Conservation (phyloP, 2,888 invertebrate genomes). For the Pristionchus mayeri region DNA sequence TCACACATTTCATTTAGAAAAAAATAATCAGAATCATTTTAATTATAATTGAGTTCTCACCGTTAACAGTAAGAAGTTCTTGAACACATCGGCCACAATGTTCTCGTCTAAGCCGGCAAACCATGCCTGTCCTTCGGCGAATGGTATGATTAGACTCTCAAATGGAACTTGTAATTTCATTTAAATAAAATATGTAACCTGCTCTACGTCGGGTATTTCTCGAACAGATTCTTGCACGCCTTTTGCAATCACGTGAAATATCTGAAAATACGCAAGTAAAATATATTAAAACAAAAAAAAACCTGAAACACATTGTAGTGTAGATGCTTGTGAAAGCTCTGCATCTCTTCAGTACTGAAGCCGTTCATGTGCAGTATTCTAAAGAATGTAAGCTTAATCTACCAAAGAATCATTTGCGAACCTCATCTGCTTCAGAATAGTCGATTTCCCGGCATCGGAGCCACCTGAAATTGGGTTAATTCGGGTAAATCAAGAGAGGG, state of each 20-base stretch:
- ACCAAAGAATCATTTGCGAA: background rate
- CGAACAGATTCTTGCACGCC: background rate
- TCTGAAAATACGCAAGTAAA: background rate
- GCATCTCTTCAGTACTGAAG: constrained; percentile 1
- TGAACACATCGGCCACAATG: background rate
- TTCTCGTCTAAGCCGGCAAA: background rate
- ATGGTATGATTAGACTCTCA: background rate
- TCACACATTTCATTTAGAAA: background rate
- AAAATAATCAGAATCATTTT: background rate
- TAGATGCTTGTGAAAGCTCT: constrained; percentile 25
- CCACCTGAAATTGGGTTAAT: constrained; percentile 50
- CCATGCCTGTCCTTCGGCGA: background rate
- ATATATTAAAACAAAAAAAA: background rate
- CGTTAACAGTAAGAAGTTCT: background rate
- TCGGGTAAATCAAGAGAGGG: too few relatives aligned
- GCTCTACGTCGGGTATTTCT: background rate
- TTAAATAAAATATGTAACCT: background rate
- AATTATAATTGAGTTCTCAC: background rate
- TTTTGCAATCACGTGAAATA: constrained; percentile 4
- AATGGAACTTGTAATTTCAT: background rate
- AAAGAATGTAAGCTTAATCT: background rate
- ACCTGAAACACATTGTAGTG: constrained; percentile 37
- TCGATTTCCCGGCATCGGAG: constrained; percentile 58
- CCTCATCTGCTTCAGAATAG: constrained; percentile 62
- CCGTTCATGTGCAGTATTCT: constrained; percentile 45